Evolutionary conservation across 2,797 vertebrate genomes (phyloP).

Genomic region (Acestrorhynchus altus): DNA sequence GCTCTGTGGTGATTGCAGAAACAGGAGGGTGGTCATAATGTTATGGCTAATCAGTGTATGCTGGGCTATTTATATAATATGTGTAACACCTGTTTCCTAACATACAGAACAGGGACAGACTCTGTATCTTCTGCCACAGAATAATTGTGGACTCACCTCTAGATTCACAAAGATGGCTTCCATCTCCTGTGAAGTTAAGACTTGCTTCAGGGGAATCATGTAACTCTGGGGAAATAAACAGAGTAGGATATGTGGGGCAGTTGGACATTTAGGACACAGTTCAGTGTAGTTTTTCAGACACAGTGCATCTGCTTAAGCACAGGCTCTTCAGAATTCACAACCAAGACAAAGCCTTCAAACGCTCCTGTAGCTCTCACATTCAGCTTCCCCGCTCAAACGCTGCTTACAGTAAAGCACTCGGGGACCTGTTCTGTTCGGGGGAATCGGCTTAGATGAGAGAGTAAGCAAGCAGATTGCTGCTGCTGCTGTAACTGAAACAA

Average conservation of each 20-base stretch:
- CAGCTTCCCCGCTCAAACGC: conserved; percentile 3
- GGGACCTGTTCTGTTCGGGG: not conserved
- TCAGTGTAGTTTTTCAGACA: conserved; percentile 17
- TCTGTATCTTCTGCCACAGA: not conserved
- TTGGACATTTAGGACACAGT: not conserved
- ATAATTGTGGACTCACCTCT: conserved; percentile 80
- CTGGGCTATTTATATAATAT: no score
- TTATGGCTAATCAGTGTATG: no score
- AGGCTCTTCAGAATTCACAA: not conserved
- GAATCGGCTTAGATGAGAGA: conserved; percentile 11
- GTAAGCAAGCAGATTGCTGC: not conserved
- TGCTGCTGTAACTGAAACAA: no score
- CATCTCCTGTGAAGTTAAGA: conserved; percentile 90
- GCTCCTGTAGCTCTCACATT: not conserved
- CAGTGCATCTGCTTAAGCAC: not conserved
- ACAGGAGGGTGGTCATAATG: no score
- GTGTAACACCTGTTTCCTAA: no score
- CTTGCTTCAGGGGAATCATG: conserved; percentile 89
- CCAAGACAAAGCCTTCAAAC: not conserved
- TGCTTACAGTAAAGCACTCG: not conserved
- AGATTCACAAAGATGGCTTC: conserved; percentile 95
- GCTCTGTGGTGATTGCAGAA: no score
- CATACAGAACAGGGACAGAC: not conserved
- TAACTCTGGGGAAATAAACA: conserved; percentile 84
- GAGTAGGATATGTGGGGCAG: not conserved